Base-by-base conservation (phyloP, 2,888 invertebrate species). In the Epirrita christyi region DNA sequence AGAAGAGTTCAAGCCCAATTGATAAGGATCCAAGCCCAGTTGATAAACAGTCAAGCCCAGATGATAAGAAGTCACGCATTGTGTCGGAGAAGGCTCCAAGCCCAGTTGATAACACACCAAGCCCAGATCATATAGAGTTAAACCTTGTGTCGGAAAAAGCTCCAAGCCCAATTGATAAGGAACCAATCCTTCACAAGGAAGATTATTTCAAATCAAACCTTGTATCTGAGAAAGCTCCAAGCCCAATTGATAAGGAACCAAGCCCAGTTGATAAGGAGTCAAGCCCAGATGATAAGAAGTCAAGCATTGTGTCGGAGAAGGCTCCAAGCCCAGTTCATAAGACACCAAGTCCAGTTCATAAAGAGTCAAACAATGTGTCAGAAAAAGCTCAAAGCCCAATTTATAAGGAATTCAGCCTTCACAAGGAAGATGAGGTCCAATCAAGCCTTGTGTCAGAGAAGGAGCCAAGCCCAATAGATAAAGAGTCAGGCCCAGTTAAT, bases 361-460 rank as follows among this genome's bases (percentile, higher is more conserved):
- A 21, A 21, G 21, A 3, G 2, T 21, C 21, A 21, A 21, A 4
- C 21, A 44, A 57, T 1, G 29, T 55, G 0, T 4, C 36, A 6
- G 59, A 44, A 0, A 55, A 28, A 0, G n/a, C 8, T 29, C 14
- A 13, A 6, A 61, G 50, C 34, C 38, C 37, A 6, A 13, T 54
- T 13, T 47, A 58, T 11, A 68, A 66, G 14, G 45, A 14, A 8
- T 51, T 51, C 1, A 68, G 59, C 37, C 37, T 61, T 10, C 15
- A 40, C 3, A 54, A 36, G 9, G 28, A 34, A 11, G 9, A 45
- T 5, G 28, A 40, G 0, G 14, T 36, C 43, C 2, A 53, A 8
- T 36, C 52, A 1, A 72, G 66, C 15, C 55, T 51, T 11, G 36
- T 56, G 0, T n/a, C 2, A 21, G 21, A 21, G 21, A 21, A 21